phyloP scores from a whole-genome alignment of 2,888 invertebrate species.

The Chironomus tentans region DNA sequence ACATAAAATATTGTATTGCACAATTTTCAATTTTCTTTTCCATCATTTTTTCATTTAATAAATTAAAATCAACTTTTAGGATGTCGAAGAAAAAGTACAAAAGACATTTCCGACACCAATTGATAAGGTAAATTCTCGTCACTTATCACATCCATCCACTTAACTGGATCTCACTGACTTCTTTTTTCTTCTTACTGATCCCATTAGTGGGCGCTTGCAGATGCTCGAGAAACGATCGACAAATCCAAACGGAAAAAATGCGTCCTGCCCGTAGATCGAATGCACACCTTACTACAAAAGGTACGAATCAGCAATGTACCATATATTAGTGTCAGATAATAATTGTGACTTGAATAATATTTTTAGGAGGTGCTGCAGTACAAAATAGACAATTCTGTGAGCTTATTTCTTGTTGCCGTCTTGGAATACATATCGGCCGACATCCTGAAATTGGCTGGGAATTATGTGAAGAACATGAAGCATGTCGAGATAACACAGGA shows the following conservation, averaged over 20 bases:
- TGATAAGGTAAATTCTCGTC: conserved; percentile 47
- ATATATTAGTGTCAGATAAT: conserved; percentile 22
- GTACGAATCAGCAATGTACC: conserved; percentile 38
- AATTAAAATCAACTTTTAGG: conserved; percentile 49
- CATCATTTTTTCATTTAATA: not conserved
- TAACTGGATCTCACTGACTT: not conserved
- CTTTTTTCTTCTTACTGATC: too few relatives aligned
- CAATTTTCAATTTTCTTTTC: not conserved
- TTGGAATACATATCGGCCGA: conserved; percentile 93
- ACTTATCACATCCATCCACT: not conserved
- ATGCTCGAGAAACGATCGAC: conserved; percentile 77
- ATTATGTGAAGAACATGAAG: conserved; percentile 94
- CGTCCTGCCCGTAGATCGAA: conserved; percentile 77
- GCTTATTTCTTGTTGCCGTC: conserved; percentile 84
- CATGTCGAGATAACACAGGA: conserved; percentile 84
- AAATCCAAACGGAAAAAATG: conserved; percentile 67
- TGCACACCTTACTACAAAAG: conserved; percentile 79
- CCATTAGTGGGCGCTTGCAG: conserved; percentile 69
- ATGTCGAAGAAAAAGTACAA: conserved; percentile 87
- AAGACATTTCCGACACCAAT: conserved; percentile 92
- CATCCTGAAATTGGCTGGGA: conserved; percentile 90
- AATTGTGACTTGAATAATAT: conserved; percentile 23
- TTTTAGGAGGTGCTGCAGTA: conserved; percentile 73
- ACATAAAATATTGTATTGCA: too few relatives aligned
- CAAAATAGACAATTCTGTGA: conserved; percentile 80